Conservation (phyloP, 2,888 invertebrate species). For the Cantharis nigra region DNA sequence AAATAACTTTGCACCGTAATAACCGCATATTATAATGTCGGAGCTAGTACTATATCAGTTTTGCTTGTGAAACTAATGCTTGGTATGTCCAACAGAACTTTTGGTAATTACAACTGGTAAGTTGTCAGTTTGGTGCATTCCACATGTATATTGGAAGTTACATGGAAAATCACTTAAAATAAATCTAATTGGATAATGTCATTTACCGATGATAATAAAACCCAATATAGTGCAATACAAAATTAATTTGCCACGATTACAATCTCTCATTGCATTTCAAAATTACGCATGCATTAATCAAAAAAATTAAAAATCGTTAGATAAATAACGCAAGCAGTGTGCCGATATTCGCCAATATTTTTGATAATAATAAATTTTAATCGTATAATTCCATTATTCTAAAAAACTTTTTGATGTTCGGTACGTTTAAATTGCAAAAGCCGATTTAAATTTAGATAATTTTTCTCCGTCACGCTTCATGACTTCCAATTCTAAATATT, state of each 20-base stretch:
- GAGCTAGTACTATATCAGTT: not conserved
- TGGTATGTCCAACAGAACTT: not conserved
- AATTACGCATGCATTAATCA: not conserved
- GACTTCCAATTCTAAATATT: constrained; percentile 12
- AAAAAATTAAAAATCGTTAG: not conserved
- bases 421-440: constrained; percentile 18
- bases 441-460: constrained; percentile 26
- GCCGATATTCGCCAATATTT: not conserved
- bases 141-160: not conserved
- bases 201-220: not conserved
- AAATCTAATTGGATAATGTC: not conserved
- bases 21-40: not conserved
- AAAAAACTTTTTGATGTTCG: constrained; percentile 8
- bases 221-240: not conserved
- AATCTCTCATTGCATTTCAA: not conserved
- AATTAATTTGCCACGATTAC: not conserved
- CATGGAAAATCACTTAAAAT: not conserved
- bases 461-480: constrained; percentile 10
- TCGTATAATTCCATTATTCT: not conserved
- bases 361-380: not conserved
- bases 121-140: not conserved
- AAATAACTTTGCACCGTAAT: not conserved
- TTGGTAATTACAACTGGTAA: not conserved
- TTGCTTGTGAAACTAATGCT: not conserved
- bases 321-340: not conserved